Base-by-base conservation (phyloP, 2,888 invertebrate species). In the Parnassius smintheus region DNA sequence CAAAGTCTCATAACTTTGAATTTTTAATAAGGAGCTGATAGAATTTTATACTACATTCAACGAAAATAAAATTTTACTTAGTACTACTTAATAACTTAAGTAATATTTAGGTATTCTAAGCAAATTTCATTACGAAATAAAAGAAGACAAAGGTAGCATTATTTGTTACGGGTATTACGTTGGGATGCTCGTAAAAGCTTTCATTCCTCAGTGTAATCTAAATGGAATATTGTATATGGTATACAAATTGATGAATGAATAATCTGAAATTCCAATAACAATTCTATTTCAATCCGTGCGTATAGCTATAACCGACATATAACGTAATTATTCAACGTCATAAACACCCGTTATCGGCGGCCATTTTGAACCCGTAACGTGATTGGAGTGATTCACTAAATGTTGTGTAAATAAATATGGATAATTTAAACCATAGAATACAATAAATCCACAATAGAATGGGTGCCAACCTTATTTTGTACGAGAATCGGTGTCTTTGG, bases 261-360 rank as follows among this genome's bases (percentile, higher is more conserved):
- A 62, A 51, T 55, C 35, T 12, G 48, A 2, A 44, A 18, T 9
- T n/a, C 35, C 9, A 22, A 11, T 45, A 9, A 3, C 51, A 50
- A 25, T 61, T 61, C 55, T 55, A 61, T 61, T 56, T 61, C 44
- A 55, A 61, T 55, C 50, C 44, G 13, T 35, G 49, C 55, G 49
- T 48, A 13, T 60, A 44, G 42, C 46, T 22, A 49, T 55, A 51
- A 56, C 45, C 13, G 13, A 54, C 49, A 22, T 53, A 56, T 46
- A 56, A 54, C 41, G 54, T 53, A 62, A 62, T 62, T 58, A 62
- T 62, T 62, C 44, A 54, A 58, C 49, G 58, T 58, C 54, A 62
- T 41, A 22, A 18, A 35, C 54, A 60, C 13, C 25, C 46, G 53
- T n/a, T 11, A 9, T 9, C 41, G 46, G 46, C 57, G 57, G 62